Evolutionary conservation across 2,113 vertebrate genomes (phyloP), one percentile per base, ranked within the genome.

Genomic region (Pygoscelis adeliae): DNA sequence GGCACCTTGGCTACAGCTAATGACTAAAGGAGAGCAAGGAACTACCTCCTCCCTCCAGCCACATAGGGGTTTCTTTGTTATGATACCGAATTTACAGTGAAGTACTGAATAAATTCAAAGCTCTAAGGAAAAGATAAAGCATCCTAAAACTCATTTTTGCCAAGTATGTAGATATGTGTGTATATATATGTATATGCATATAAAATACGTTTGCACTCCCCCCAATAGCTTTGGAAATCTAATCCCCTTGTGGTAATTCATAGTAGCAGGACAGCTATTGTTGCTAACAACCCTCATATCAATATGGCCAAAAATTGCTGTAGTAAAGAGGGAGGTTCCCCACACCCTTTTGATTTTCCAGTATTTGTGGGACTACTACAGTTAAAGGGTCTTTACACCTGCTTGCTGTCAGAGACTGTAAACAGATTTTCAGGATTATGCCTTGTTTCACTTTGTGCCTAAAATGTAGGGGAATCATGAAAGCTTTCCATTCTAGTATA

Each of bases 1-100:
- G 98, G 98, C 98, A 99, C 98, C 98, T 99, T 99, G 98, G 93
- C 96, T 97, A 79, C 59, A 50, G 78, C 91, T 96, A 98, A 98
- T 84, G 84, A 94, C 90, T 94, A 47, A 97, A 96, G 53, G 79
- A 97, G 71, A 95, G 69, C 81, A 96, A 97, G 95, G 50, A 96
- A 70, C 83, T 90, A 70, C 70, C 29, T 62, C 66, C 56, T 77
- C 84, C 36, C 61, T 73, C 74, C 80, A 96, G 69, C 50, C 46
- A 90, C 32, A 4, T 16, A 62, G 11, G 78, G 25, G 7, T 61
- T 88, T 92, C 88, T 96, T 91, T 96, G 89, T 93, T 96, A 83
- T 3, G 11, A 46, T 70, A 52, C 38, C 76, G 55, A 88, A 74
- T 49, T 80, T 53, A 83, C 22, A 78, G 34, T 8, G 9, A 88